phyloP scores from a whole-genome alignment of 2,888 invertebrate species.

The Antheraea assamensis region DNA sequence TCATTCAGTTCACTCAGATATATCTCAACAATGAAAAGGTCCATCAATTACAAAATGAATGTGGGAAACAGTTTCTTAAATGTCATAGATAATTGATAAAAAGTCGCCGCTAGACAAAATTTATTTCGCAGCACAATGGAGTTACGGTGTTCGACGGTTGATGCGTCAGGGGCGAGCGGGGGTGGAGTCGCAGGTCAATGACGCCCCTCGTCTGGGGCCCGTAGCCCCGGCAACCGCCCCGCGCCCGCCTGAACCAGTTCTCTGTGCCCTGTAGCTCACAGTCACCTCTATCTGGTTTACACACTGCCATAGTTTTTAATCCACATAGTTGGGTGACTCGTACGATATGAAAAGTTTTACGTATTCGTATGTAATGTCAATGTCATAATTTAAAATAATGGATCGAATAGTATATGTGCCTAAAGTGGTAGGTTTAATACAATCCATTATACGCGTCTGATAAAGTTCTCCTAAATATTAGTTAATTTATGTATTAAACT shows the following conservation, averaged over 20 bases:
- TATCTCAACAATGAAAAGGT: not conserved
- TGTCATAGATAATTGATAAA: slow-evolving; percentile 28
- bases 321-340: not conserved
- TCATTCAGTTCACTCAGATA: not conserved
- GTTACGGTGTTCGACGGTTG: slow-evolving; percentile 70
- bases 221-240: slow-evolving; percentile 46
- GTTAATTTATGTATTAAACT: too few species aligned
- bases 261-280: slow-evolving; percentile 62
- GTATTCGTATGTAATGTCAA: too few species aligned
- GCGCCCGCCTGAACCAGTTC: slow-evolving; percentile 43
- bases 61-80: slow-evolving; percentile 1
- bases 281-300: slow-evolving; percentile 72
- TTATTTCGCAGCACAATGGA: slow-evolving; percentile 73
- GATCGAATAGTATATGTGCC: too few species aligned
- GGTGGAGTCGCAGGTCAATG: slow-evolving; percentile 70
- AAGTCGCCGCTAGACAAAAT: slow-evolving; percentile 62
- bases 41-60: not conserved
- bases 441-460: too few species aligned
- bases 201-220: slow-evolving; percentile 76
- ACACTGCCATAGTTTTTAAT: slow-evolving; percentile 30
- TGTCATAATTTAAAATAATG: too few species aligned
- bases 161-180: slow-evolving; percentile 51
- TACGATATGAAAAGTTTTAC: not conserved
- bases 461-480: too few species aligned
- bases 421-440: too few species aligned